These are phyloP conservation scores for Mythimna impura DNA, from an alignment of 2,888 invertebrate species.

Conservation along the genomic window DNA sequence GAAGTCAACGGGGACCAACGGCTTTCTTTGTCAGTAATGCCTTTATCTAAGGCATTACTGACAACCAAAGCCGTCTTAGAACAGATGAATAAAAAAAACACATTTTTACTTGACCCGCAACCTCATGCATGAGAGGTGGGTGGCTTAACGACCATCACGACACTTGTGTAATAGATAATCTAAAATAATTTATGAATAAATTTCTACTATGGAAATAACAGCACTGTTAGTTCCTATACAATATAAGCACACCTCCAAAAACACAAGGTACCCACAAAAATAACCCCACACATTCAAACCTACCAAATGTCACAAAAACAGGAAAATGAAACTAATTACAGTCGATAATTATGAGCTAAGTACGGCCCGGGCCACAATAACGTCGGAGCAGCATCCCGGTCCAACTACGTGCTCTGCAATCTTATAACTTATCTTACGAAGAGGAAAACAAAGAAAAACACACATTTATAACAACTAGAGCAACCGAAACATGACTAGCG, in stretches of 20 bases:
- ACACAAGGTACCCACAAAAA: not conserved
- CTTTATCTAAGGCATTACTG: too few species aligned
- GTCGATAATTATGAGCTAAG: conserved; percentile 68
- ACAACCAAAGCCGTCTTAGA: too few species aligned
- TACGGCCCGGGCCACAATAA: conserved; percentile 71
- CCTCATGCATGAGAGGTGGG: too few species aligned
- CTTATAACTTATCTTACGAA: conserved; percentile 61
- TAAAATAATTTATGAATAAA: not conserved
- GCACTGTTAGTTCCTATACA: not conserved
- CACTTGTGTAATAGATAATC: too few species aligned
- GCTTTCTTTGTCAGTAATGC: too few species aligned
- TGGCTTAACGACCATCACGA: too few species aligned
- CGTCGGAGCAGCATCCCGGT: conserved; percentile 72
- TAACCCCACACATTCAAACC: conserved; percentile 25
- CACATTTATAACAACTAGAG: conserved; percentile 31
- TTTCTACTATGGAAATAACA: not conserved
- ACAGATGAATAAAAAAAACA: too few species aligned
- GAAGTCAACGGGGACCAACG: too few species aligned
- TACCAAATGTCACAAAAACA: conserved; percentile 48
- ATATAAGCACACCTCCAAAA: conserved; percentile 6
- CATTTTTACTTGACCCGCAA: too few species aligned
- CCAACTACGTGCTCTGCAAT: conserved; percentile 78
- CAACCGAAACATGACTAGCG: conserved; percentile 11
- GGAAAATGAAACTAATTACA: conserved; percentile 66
- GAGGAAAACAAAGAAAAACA: conserved; percentile 33